A percentile compares a stretch with the other conserved stretches of the same genome.
phyloP scores from a whole-genome alignment of 2,113 vertebrate genomes.

The Triplophysa tibetana region DNA sequence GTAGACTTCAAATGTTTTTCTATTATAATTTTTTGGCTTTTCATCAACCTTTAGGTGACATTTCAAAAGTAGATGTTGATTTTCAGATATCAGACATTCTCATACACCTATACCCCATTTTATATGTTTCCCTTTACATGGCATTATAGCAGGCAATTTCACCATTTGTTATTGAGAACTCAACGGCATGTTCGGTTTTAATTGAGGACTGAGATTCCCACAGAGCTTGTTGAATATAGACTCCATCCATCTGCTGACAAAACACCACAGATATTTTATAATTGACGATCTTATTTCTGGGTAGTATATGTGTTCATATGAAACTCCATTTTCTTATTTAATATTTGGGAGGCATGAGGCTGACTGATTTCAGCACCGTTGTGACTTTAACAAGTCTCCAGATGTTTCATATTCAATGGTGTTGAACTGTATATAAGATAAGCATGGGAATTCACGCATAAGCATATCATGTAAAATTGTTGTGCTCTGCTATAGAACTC shows the following conservation, averaged over 20 bases:
- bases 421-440: conserved; percentile 46
- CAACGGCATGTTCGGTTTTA: background rate
- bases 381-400: background rate
- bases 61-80: conserved; percentile 22
- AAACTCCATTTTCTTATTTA: conserved; percentile 34
- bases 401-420: conserved; percentile 2
- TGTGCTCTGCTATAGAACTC: background rate
- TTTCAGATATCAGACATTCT: background rate
- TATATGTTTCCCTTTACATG: background rate
- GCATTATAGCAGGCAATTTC: conserved; percentile 1
- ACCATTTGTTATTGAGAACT: background rate
- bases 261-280: conserved; percentile 45
- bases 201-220: conserved; percentile 5
- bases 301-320: background rate
- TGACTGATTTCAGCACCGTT: conserved; percentile 25
- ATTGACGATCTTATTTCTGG: background rate
- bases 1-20: background rate
- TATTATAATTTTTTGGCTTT: background rate
- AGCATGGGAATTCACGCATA: background rate
- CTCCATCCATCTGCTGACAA: conserved; percentile 7
- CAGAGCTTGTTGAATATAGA: conserved; percentile 11
- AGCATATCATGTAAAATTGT: conserved; percentile 6
- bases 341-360: conserved; percentile 50
- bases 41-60: conserved; percentile 28
- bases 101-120: background rate